phyloP scores from a whole-genome alignment of 2,797 vertebrate genomes.

The Masticophis lateralis region DNA sequence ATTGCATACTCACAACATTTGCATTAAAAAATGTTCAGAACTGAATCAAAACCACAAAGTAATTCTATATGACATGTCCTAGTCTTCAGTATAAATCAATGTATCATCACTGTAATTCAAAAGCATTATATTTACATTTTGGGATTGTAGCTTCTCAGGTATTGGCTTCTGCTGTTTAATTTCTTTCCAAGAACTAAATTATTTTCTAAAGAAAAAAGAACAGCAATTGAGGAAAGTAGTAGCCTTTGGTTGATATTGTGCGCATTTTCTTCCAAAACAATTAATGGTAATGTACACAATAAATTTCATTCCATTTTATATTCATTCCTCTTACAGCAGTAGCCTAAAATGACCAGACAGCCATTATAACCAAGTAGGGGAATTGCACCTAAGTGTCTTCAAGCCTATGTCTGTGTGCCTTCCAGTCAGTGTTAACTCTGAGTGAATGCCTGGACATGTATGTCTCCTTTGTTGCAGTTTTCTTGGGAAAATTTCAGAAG shows the following conservation, averaged over 20 bases:
- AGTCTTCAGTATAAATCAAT: background rate
- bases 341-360: background rate
- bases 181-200: background rate
- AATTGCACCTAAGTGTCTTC: background rate
- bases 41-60: background rate
- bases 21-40: background rate
- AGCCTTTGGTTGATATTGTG: background rate
- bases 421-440: background rate
- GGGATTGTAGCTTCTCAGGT: background rate
- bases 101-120: background rate
- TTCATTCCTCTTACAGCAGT: background rate
- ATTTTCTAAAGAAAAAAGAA: background rate
- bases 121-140: background rate
- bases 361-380: background rate
- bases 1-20: background rate
- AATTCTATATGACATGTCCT: background rate
- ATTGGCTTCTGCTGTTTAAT: background rate
- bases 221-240: background rate
- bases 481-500: background rate
- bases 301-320: background rate
- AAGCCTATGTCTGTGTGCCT: background rate
- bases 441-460: background rate
- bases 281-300: background rate
- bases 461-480: background rate
- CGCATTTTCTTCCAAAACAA: background rate